These are phyloP conservation scores for Phrynocephalus versicolor DNA, from an alignment of 2,113 vertebrate species.

Conservation along the genomic window DNA sequence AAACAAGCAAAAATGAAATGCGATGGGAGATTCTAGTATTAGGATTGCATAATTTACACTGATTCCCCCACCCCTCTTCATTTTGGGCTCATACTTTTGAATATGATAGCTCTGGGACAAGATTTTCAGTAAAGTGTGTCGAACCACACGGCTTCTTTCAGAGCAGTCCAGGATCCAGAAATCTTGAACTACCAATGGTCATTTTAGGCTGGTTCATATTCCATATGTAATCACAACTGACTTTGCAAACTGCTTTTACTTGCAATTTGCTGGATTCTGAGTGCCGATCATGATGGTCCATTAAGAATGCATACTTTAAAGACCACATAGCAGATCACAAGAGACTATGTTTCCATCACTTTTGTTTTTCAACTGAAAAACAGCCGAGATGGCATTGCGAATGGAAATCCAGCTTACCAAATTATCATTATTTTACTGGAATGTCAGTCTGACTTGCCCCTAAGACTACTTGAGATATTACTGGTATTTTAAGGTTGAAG, in stretches of 20 bases:
- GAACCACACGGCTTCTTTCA: not conserved
- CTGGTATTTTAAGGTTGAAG: conserved; percentile 35
- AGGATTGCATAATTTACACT: conserved; percentile 43
- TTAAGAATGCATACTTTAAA: not conserved
- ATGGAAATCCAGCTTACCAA: not conserved
- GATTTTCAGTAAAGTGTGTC: not conserved
- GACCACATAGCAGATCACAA: not conserved
- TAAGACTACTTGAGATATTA: not conserved
- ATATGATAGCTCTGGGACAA: not conserved
- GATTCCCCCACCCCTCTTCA: accelerated
- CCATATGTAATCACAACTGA: not conserved
- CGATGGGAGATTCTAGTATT: conserved; percentile 55
- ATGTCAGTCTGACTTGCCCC: not conserved
- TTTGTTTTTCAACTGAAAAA: not conserved
- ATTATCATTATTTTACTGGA: not conserved
- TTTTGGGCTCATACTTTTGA: not conserved
- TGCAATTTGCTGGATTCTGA: not conserved
- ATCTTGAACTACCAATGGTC: not conserved
- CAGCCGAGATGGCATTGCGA: not conserved
- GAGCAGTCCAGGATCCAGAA: not conserved
- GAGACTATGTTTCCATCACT: not conserved
- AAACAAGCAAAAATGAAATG: conserved; percentile 51
- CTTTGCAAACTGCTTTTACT: not conserved
- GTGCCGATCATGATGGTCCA: not conserved
- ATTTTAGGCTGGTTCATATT: not conserved